These are phyloP conservation scores for Camponotus fellah DNA, from an alignment of 2,888 invertebrate genomes.

Conservation along the genomic window DNA sequence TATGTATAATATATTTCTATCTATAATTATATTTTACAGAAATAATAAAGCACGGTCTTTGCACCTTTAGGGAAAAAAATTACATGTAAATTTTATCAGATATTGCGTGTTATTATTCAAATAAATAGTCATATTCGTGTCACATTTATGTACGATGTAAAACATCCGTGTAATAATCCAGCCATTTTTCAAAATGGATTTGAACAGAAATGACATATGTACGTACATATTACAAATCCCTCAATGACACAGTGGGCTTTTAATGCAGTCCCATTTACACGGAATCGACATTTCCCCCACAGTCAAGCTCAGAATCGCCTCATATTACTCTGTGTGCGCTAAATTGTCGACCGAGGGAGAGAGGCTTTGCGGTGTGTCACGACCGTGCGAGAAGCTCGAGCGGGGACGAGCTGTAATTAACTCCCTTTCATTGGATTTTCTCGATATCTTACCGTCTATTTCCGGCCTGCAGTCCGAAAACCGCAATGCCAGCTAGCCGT, in stretches of 20 bases:
- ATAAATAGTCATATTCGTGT: not conserved
- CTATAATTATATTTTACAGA: not conserved
- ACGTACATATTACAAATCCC: constrained; percentile 44
- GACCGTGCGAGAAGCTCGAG: constrained; percentile 63
- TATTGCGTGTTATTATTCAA: constrained; percentile 5
- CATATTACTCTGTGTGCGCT: constrained; percentile 63
- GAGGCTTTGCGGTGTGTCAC: constrained; percentile 54
- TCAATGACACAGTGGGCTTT: constrained; percentile 40
- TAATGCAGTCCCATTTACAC: constrained; percentile 50
- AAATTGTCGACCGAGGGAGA: constrained; percentile 60
- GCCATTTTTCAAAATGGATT: constrained; percentile 1
- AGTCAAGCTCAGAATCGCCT: constrained; percentile 60
- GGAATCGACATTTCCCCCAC: constrained; percentile 69
- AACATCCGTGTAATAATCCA: constrained; percentile 9
- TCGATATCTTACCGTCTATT: constrained; percentile 75
- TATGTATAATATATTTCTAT: not conserved
- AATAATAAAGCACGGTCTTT: not conserved
- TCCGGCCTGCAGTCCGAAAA: constrained; percentile 77
- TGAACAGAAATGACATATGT: not conserved
- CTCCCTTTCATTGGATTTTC: constrained; percentile 79
- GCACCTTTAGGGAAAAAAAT: not conserved
- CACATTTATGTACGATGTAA: not conserved
- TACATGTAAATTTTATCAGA: not conserved
- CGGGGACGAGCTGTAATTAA: constrained; percentile 78
- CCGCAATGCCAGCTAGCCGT: constrained; percentile 63